Evolutionary conservation across 2,113 vertebrate species (phyloP).

Genomic region (Tragelaphus imberbis): DNA sequence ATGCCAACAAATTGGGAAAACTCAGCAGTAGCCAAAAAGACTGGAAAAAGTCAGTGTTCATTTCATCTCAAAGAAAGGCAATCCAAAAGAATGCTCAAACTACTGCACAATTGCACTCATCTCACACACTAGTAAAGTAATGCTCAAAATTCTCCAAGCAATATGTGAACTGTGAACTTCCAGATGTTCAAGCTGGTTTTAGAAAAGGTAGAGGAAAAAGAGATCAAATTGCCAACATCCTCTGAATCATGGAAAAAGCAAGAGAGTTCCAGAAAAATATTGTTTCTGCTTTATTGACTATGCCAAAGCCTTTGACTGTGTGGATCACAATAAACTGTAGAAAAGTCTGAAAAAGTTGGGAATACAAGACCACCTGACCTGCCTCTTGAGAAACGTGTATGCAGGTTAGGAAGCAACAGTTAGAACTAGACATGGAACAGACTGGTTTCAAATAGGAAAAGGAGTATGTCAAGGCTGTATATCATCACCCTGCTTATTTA

Average conservation of each 20-base stretch:
- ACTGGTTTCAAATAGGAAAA: neutral
- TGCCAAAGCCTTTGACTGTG: neutral
- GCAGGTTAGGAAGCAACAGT: neutral
- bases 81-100: neutral
- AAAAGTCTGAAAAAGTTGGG: too few species aligned
- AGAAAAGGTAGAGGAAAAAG: neutral
- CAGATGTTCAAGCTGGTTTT: neutral
- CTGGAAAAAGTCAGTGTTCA: neutral
- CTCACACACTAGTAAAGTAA: neutral
- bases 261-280: neutral
- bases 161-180: neutral
- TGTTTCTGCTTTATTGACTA: neutral
- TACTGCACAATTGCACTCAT: neutral
- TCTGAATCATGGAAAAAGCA: accelerated
- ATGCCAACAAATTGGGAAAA: neutral
- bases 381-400: neutral
- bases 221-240: neutral
- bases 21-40: neutral
- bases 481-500: neutral
- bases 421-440: neutral
- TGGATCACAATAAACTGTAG: too few species aligned
- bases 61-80: neutral
- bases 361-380: neutral
- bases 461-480: neutral
- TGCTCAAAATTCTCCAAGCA: neutral